Base-by-base conservation (phyloP, 2,888 invertebrate genomes). In the Masnerella sp. region DNA sequence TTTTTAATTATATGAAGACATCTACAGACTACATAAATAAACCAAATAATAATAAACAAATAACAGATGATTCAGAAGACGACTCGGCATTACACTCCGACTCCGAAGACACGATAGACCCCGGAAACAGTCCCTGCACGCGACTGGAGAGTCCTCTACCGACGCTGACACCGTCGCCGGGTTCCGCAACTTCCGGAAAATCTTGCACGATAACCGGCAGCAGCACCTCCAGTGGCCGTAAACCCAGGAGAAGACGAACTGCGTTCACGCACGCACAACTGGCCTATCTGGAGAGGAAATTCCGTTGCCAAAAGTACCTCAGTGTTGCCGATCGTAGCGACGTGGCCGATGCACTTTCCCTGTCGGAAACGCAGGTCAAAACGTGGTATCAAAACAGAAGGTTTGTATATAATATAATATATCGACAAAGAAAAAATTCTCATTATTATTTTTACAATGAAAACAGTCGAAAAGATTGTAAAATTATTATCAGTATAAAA, bases 231-330 rank as follows among this genome's bases (percentile, higher is more conserved):
- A 89, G 90, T 77, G 91, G 93, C 0, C 90, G 95, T 30, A 96
- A 96, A 86, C 95, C 95, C 0, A 91, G 96, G 2, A 90, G 96
- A 75, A 90, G 96, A 77, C 91, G 96, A 65, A 96, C 96, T 0
- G 97, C 97, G 0, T 97, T 97, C 89, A 97, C 97, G 1, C 97
- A 97, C 85, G 95, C 96, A 0, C 97, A 97, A 88, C 90, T 97
- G 54, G 96, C 96, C 0, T 97, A 95, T 87, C 89, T 97, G 78
- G 97, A 97, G 88, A 89, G 96, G 79, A 96, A 96, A 88, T 97
- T 97, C 87, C 91, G 96, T 5, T 95, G 96, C 81, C 97, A 97
- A 88, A 97, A 97, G 88, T 97, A 97, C 88, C 89, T 97, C 71
- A 96, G 96, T 72, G 97, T 97, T 5, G 96, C 96, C 0, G 97